Base-by-base conservation (phyloP, 2,797 vertebrate genomes). In the Melanotaenia maccullochi region DNA sequence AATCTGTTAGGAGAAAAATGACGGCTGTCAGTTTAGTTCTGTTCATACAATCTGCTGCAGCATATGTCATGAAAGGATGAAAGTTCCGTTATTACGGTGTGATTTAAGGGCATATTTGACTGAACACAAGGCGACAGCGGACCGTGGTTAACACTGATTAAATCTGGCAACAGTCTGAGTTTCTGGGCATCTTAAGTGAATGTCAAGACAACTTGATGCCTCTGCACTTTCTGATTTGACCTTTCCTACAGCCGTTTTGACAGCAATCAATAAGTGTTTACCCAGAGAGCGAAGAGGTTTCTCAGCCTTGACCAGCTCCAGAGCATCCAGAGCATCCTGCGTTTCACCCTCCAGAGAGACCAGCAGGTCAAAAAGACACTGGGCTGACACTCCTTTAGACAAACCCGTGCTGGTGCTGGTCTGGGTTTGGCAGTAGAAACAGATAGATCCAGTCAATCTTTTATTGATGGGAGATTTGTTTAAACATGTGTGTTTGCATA, bases 281-380 rank as follows among this genome's bases (percentile, higher is more conserved):
- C 98, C 98, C 71, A 99, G 89, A 51, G 98, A 99, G 63, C 97
- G 97, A 4, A 99, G 95, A 58, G 98, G 97, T 79, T 99, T 97
- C 90, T 99, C 98, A 44, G 97, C 96, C 93, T 98, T 99, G 36
- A 99, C 97, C 72, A 99, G 92, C 86, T 99, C 97, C 58, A 99
- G 89, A 79, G 98, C 98, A 30, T 99, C 97, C 82, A 99, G 89
- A 28, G 95, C 92, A 20, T 99, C 98, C 7, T 90, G 90, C n/a
- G 97, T 97, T 73, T 99, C 98, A 13, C 96, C 96, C 81, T 99
- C 98, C 81, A 99, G 92, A 59, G 97, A 99, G 58, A 98, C 96
- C 65, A 99, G 93, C 83, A 99, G 93, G 89, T 99, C 97, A 81
- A 99, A 99, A 9, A 99, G 93, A 88, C 98, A 99, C 91, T 99